A percentile compares a stretch with the other conserved stretches of the same genome.
phyloP scores from a whole-genome alignment of 2,113 vertebrate species.

The Natator depressus region DNA sequence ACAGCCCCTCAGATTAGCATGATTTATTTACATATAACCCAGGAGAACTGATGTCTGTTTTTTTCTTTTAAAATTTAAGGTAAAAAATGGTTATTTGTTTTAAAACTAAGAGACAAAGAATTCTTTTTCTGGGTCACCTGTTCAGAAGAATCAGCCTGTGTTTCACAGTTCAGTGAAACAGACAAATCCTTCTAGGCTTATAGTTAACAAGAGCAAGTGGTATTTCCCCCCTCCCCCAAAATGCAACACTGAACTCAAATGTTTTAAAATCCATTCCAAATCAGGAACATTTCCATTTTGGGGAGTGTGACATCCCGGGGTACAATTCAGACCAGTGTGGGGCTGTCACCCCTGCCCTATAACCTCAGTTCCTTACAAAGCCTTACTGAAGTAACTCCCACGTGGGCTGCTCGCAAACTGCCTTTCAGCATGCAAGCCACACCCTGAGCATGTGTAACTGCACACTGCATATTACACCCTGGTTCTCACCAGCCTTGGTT shows the following conservation, averaged over 20 bases:
- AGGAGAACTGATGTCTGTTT: background rate
- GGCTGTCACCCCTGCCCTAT: background rate
- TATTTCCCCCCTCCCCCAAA: background rate
- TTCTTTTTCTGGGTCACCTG: slow-evolving; percentile 22
- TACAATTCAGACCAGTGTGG: background rate
- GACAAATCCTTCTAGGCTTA: slow-evolving; percentile 7
- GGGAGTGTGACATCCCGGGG: background rate
- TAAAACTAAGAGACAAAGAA: slow-evolving; percentile 13
- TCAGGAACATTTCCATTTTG: background rate
- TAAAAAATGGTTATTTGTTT: background rate
- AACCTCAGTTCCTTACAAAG: background rate
- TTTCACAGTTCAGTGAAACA: slow-evolving; percentile 14
- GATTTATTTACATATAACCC: slow-evolving; percentile 16
- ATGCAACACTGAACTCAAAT: background rate
- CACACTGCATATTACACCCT: background rate
- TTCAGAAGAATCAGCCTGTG: slow-evolving; percentile 1
- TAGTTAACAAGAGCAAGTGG: background rate
- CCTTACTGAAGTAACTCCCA: background rate
- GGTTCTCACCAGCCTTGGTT: background rate
- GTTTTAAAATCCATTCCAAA: background rate
- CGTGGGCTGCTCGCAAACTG: background rate
- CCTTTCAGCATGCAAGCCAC: background rate
- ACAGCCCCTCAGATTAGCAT: background rate
- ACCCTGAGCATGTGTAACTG: background rate
- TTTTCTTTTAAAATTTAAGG: slow-evolving; percentile 8